Base-by-base conservation (phyloP, 2,797 vertebrate species). In the Pipistrellus kuhlii region DNA sequence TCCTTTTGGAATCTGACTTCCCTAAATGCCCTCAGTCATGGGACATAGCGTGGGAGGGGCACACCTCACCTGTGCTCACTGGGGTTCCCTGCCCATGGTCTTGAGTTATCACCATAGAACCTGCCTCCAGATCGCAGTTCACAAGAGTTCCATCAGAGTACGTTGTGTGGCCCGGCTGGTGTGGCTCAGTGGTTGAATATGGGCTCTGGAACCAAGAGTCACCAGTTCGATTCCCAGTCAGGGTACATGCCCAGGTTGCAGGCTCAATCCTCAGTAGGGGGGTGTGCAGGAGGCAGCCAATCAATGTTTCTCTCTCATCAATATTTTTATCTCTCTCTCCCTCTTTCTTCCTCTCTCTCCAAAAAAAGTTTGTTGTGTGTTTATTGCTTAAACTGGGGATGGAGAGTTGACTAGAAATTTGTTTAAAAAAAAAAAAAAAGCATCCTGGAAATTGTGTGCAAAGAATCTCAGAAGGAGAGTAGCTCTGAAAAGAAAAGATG, bases 1-100 rank as follows among this genome's bases (percentile, higher is more conserved):
- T 92, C 44, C 93, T 75, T 77, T 71, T 75, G 95, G 51, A 82
- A 90, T 73, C 81, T 96, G 21, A 20, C 92, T 92, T 93, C 84
- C 51, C 64, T 68, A 8, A 7, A 41, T 46, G 62, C 90, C 55
- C 91, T 53, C n/a, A 76, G 82, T 69, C 55, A n/a, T 0, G 0
- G 59, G 32, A 95, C 95, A 94, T 44, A 75, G 20, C 0, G n/a
- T 11, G 32, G 21, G 76, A 6, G 30, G 57, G 77, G 72, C 89
- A n/a, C 4, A 30, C 12, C 8, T 2, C 7, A 4, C 20, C 23
- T 68, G 27, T 41, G 14, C n/a, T 71, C 9, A 11, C 14, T 27
- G 13, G 2, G 8, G 8, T 71, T 72, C 59, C 41, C 35, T 55
- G 30, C 3, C 0, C 2, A 55, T 9, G 76, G 25, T 55, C n/a